A percentile compares a stretch with the other conserved stretches of the same genome.
These are phyloP conservation scores for zebrafish (Danio rerio) DNA, from an alignment of 2,113 vertebrate genomes.

Conservation along the genomic window GRCz12tu NC_133183.1:21586501-21587000, in stretches of 20 bases:
- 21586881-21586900: constrained; percentile 74
- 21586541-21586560: too few species aligned
- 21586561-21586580: too few species aligned
- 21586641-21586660: too few species aligned
- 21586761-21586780: constrained; percentile 58
- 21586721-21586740: not conserved
- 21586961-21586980: constrained; percentile 65
- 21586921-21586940: constrained; percentile 75
- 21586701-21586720: not conserved
- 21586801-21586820: constrained; percentile 79
- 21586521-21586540: too few species aligned
- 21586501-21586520: too few species aligned
- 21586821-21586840: constrained; percentile 54
- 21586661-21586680: too few species aligned
- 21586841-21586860: constrained; percentile 45
- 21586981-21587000: constrained; percentile 63
- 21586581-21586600: too few species aligned
- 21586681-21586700: not conserved
- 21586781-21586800: constrained; percentile 81
- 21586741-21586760: constrained; percentile 8
- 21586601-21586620: too few species aligned
- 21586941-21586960: constrained; percentile 54
- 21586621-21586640: too few species aligned
- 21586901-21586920: constrained; percentile 67
- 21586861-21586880: constrained; percentile 76